Conservation (phyloP, 2,888 invertebrate genomes). For the Onchidella celtica region DNA sequence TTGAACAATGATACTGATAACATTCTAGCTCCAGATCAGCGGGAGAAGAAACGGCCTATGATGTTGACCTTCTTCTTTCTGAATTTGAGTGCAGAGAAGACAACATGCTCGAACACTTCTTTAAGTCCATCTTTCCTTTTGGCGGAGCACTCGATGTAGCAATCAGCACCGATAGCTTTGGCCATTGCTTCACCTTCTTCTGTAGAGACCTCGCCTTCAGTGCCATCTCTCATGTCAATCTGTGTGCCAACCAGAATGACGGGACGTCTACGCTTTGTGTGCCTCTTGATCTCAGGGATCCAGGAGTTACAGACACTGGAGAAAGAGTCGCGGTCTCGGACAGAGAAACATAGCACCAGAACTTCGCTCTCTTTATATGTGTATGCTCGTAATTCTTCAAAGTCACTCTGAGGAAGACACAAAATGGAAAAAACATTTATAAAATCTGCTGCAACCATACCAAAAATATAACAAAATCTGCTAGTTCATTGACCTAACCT, state of each 20-base stretch:
- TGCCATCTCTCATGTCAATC: slow-evolving; percentile 64
- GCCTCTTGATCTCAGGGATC: slow-evolving; percentile 67
- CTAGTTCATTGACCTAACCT: too few species aligned
- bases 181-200: slow-evolving; percentile 60
- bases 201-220: slow-evolving; percentile 60
- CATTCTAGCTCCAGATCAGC: too few species aligned
- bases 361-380: slow-evolving; percentile 70
- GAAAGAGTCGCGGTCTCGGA: slow-evolving; percentile 68
- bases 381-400: slow-evolving; percentile 65
- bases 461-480: neutral
- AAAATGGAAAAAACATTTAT: neutral
- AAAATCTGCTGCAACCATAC: neutral
- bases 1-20: too few species aligned
- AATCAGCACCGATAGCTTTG: slow-evolving; percentile 61
- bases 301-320: slow-evolving; percentile 65
- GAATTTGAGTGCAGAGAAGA: slow-evolving; percentile 59
- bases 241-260: slow-evolving; percentile 69
- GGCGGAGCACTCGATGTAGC: slow-evolving; percentile 66
- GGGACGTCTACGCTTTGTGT: slow-evolving; percentile 63
- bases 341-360: slow-evolving; percentile 68
- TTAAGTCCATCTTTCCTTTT: slow-evolving; percentile 58
- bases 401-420: slow-evolving; percentile 63
- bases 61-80: slow-evolving; percentile 55
- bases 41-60: slow-evolving; percentile 51
- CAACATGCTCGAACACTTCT: slow-evolving; percentile 63